Conservation (phyloP, 2,888 invertebrate genomes). For the Mantis religiosa region DNA sequence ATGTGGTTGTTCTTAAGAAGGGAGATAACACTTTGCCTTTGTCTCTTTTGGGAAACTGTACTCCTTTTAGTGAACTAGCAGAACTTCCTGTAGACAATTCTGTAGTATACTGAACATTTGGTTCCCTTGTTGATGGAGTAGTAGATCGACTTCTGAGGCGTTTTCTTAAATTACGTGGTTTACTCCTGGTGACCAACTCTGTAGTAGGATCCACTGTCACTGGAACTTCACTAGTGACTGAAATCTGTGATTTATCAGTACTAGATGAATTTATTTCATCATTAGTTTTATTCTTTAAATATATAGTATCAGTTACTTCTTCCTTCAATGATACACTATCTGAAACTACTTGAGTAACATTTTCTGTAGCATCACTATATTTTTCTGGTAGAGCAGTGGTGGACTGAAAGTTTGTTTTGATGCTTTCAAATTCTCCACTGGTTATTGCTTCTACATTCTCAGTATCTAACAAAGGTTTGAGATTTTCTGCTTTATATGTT, state of each 20-base stretch:
- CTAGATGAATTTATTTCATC: neutral
- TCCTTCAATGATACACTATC: neutral
- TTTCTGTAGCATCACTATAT: neutral
- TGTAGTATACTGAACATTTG: neutral
- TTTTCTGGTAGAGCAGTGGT: neutral
- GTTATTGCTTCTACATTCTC: neutral
- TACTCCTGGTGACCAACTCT: neutral
- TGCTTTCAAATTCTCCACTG: neutral
- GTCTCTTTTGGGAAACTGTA: neutral
- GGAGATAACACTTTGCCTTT: neutral
- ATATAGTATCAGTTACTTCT: neutral
- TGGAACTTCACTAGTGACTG: neutral
- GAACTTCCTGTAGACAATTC: neutral
- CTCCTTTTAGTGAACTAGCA: neutral
- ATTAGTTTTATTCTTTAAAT: neutral
- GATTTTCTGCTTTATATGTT: neutral
- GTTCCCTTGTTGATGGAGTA: neutral
- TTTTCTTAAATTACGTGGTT: neutral
- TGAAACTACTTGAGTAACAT: neutral
- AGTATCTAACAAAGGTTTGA: neutral
- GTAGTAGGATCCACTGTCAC: neutral
- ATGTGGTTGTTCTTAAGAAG: neutral
- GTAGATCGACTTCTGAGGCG: neutral
- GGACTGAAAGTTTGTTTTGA: neutral
- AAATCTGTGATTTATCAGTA: no score